Evolutionary conservation across 2,113 vertebrate species (phyloP).

Genomic region (Fulica atra): DNA sequence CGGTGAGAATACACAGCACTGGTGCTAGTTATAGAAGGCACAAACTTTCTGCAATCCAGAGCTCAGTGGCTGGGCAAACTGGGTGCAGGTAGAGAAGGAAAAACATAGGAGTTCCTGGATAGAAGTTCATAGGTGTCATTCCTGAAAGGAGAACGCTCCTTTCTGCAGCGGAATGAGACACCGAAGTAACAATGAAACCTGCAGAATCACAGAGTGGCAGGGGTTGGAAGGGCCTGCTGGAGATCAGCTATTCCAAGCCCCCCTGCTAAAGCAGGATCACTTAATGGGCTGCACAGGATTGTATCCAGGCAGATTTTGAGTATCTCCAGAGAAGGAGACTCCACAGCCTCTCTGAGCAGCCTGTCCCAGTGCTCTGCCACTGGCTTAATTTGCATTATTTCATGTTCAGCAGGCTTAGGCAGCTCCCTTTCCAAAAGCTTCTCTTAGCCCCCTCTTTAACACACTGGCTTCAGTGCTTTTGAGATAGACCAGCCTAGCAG

Average conservation of each 20-base stretch:
- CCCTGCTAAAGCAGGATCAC: no score
- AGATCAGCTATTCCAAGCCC: no score
- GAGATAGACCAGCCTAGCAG: background rate
- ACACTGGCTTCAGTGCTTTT: background rate
- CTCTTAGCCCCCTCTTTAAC: background rate
- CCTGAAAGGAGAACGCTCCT: background rate
- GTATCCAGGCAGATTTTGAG: no score
- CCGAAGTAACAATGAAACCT: background rate
- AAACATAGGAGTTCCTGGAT: background rate
- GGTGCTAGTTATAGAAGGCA: background rate
- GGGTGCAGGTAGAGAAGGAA: background rate
- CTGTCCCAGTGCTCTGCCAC: no score
- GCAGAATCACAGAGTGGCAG: no score
- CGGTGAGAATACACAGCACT: background rate
- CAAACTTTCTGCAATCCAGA: background rate
- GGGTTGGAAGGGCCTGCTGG: no score
- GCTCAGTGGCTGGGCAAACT: background rate
- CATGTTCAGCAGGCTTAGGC: background rate
- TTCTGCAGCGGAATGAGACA: background rate
- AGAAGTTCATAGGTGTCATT: background rate
- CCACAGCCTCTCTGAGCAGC: no score
- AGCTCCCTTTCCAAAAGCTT: background rate
- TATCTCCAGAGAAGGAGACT: no score
- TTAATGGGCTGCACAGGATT: no score
- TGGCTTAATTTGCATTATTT: background rate